Evolutionary conservation across 1,140 invertebrate species (phyloP).

Genomic region (Carposina sasakii): DNA sequence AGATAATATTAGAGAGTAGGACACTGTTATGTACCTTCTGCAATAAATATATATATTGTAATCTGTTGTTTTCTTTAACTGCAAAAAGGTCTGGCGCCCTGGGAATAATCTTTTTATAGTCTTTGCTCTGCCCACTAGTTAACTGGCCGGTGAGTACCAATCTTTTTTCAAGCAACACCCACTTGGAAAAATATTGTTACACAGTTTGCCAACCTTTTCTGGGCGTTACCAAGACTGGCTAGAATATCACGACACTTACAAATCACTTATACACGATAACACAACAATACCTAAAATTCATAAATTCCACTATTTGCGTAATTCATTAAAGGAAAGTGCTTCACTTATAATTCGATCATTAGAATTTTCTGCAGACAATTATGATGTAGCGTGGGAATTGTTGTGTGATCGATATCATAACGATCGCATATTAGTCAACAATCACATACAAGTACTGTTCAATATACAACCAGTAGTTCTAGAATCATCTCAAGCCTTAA

Average conservation of each 20-base stretch:
- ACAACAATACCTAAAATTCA: constrained; percentile 20
- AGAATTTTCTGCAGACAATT: constrained; percentile 23
- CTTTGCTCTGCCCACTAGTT: no score
- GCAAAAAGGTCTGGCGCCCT: no score
- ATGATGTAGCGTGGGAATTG: constrained; percentile 14
- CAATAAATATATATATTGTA: no score
- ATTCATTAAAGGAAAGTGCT: constrained; percentile 30
- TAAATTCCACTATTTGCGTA: constrained; percentile 4
- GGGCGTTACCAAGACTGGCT: not conserved
- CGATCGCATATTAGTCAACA: constrained; percentile 13
- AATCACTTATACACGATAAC: constrained; percentile 34
- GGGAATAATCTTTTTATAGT: no score
- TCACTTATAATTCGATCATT: constrained; percentile 29
- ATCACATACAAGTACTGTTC: constrained; percentile 9
- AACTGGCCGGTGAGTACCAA: no score
- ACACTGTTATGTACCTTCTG: no score
- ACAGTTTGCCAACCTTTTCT: constrained; percentile 1
- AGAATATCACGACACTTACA: constrained; percentile 29
- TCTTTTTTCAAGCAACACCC: no score
- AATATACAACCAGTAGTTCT: not conserved
- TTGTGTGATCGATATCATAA: constrained; percentile 17
- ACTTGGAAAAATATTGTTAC: no score
- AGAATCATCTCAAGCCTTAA: not conserved
- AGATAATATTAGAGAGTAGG: no score
- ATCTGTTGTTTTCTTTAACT: no score